Evolutionary conservation across 1,140 invertebrate genomes (phyloP).

Genomic region (Drosophila albomicans): DNA sequence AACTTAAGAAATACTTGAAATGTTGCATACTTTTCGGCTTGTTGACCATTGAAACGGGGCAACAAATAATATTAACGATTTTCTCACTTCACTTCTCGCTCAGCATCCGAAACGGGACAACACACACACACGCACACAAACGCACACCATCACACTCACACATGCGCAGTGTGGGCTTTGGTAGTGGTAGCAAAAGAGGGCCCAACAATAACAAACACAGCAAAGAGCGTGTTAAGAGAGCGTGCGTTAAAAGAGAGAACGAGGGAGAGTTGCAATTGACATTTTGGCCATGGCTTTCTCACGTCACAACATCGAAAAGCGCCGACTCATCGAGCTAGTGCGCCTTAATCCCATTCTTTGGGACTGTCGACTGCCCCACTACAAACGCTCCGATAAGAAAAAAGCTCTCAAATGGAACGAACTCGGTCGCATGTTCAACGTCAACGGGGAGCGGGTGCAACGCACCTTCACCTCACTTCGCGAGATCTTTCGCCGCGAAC

Average conservation of each 20-base stretch:
- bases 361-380: constrained; percentile 82
- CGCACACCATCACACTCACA: constrained; percentile 9
- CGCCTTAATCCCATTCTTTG: constrained; percentile 77
- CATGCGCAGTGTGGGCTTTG: constrained; percentile 72
- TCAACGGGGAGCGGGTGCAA: constrained; percentile 78
- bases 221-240: constrained; percentile 42
- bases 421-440: constrained; percentile 76
- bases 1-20: constrained; percentile 24
- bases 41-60: constrained; percentile 22
- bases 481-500: constrained; percentile 78
- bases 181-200: constrained; percentile 60
- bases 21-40: constrained; percentile 53
- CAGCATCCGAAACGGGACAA: constrained; percentile 62
- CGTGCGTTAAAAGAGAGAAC: no score
- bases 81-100: constrained; percentile 62
- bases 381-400: constrained; percentile 81
- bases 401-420: constrained; percentile 83
- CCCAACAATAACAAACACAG: constrained; percentile 16
- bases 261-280: not conserved
- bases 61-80: constrained; percentile 72
- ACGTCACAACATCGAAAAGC: constrained; percentile 82
- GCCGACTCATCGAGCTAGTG: constrained; percentile 82
- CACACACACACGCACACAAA: constrained; percentile 28
- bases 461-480: constrained; percentile 80
- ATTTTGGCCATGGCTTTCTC: constrained; percentile 70